Percentiles rank a stretch among this genome's conserved stretches.
phyloP scores from a whole-genome alignment of 2,797 vertebrate species.

The Xerus rutilus region DNA sequence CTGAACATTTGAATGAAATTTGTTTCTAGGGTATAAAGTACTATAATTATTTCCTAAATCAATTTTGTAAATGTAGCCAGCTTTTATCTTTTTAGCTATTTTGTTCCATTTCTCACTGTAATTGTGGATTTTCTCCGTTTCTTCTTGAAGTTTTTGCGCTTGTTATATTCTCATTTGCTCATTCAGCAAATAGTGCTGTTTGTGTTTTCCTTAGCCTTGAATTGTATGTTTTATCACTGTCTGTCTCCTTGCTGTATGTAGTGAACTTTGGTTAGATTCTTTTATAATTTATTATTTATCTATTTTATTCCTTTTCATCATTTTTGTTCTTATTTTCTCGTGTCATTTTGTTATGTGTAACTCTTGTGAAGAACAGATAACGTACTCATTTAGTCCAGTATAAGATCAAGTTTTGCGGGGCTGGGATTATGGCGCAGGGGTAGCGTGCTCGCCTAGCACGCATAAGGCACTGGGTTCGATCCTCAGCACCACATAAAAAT shows the following conservation, averaged over 20 bases:
- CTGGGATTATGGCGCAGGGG: too few relatives aligned
- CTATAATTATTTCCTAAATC: not conserved
- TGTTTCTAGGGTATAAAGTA: not conserved
- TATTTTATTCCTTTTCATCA: not conserved
- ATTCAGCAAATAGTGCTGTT: not conserved
- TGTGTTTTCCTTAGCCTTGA: not conserved
- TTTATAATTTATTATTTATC: constrained; percentile 1
- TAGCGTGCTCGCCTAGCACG: too few relatives aligned
- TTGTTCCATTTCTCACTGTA: constrained; percentile 5
- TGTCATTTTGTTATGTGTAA: not conserved
- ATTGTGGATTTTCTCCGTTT: not conserved
- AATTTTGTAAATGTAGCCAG: not conserved
- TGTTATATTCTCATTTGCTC: not conserved
- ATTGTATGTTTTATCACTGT: not conserved
- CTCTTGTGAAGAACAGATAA: not conserved
- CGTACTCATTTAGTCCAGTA: not conserved
- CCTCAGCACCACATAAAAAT: too few relatives aligned
- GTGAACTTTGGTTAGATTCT: not conserved
- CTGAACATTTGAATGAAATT: constrained; percentile 1
- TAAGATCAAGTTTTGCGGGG: not conserved
- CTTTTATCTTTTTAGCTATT: not conserved
- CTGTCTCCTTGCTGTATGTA: not conserved
- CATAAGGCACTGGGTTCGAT: too few relatives aligned
- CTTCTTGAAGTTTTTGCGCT: not conserved
- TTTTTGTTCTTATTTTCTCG: not conserved